Conservation (phyloP, 1,140 invertebrate genomes). For the Drosophila ohnishii region DNA sequence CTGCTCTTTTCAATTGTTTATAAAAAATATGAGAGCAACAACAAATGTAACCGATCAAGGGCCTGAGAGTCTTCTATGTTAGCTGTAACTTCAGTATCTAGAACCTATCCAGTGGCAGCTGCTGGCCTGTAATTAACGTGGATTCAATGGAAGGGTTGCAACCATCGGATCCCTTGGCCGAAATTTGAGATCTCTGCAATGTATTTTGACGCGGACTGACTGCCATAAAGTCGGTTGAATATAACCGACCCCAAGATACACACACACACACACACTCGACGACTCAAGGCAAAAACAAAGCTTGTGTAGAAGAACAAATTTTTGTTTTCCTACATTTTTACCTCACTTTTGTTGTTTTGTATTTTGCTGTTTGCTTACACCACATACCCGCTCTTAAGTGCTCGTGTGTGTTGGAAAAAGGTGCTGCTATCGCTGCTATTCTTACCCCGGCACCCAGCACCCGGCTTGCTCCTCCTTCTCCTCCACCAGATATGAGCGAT, state of each 20-base stretch:
- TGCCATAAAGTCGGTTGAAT: conserved; percentile 56
- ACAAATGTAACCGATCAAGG: neutral
- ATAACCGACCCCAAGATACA: conserved; percentile 12
- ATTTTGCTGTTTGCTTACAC: conserved; percentile 61
- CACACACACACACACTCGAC: conserved; percentile 10
- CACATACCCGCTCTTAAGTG: conserved; percentile 57
- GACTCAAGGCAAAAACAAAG: conserved; percentile 6
- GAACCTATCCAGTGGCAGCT: conserved; percentile 4
- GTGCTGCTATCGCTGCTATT: conserved; percentile 42
- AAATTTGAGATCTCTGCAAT: conserved; percentile 59
- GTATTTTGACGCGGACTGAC: conserved; percentile 24
- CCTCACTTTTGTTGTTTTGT: conserved; percentile 39
- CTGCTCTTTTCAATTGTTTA: conserved; percentile 2
- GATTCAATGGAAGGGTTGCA: conserved; percentile 23
- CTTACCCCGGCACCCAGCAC: conserved; percentile 18
- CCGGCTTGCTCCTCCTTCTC: conserved; percentile 2
- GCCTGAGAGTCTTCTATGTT: neutral
- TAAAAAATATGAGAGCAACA: neutral
- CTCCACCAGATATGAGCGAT: conserved; percentile 17
- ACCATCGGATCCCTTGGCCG: conserved; percentile 41
- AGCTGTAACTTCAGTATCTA: conserved; percentile 10
- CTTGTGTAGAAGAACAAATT: conserved; percentile 36
- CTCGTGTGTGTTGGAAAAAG: conserved; percentile 55
- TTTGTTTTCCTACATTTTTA: conserved; percentile 57
- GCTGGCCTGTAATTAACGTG: conserved; percentile 27